These are phyloP conservation scores for Augochlora pura DNA, from an alignment of 1,140 invertebrate genomes.

Conservation along the genomic window DNA sequence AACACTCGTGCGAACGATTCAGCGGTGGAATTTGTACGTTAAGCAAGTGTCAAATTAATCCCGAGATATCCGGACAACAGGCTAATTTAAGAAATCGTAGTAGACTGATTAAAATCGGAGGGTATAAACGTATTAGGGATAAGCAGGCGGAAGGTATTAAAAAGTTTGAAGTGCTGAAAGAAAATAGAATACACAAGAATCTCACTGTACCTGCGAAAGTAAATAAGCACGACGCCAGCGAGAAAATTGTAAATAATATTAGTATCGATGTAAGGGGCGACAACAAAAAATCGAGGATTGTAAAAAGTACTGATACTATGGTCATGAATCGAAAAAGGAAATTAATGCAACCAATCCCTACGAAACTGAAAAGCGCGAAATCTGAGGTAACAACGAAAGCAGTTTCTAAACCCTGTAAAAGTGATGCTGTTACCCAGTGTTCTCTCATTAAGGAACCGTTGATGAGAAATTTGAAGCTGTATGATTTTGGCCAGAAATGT, in stretches of 20 bases:
- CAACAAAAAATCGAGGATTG: slow-evolving; percentile 3
- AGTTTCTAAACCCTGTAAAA: slow-evolving; percentile 35
- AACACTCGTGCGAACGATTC: slow-evolving; percentile 21
- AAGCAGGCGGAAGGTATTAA: slow-evolving; percentile 1
- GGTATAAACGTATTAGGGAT: slow-evolving; percentile 21
- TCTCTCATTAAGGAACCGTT: slow-evolving; percentile 46
- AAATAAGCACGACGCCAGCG: background rate
- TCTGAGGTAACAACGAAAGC: background rate
- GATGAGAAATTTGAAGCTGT: slow-evolving; percentile 36
- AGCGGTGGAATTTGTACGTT: slow-evolving; percentile 1
- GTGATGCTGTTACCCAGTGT: slow-evolving; percentile 70
- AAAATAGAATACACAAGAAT: slow-evolving; percentile 15
- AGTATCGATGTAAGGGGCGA: background rate
- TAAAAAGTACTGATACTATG: background rate
- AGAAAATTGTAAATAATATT: background rate
- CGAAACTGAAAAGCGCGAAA: background rate
- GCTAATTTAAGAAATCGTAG: slow-evolving; percentile 18
- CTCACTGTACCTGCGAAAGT: background rate
- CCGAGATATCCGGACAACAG: background rate
- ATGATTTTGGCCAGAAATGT: background rate
- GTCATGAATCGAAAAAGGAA: slow-evolving; percentile 13
- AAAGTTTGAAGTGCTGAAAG: slow-evolving; percentile 23
- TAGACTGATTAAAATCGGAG: slow-evolving; percentile 33
- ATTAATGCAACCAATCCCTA: slow-evolving; percentile 4
- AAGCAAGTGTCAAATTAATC: slow-evolving; percentile 10